Conservation (phyloP, 2,888 invertebrate genomes). For the Pheosia gnoma region DNA sequence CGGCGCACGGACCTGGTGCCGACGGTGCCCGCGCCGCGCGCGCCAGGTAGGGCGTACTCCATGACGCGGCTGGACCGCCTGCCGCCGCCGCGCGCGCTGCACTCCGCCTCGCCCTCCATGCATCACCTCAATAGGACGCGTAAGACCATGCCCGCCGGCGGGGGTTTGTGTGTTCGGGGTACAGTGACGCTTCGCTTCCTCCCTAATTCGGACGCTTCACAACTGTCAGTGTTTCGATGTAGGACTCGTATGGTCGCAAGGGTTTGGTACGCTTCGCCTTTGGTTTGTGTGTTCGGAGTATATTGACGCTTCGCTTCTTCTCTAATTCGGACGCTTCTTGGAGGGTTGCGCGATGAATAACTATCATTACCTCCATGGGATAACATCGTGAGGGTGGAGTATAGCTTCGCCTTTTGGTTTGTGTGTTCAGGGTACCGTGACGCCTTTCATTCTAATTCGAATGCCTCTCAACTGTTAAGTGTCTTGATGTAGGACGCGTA, state of each 20-base stretch:
- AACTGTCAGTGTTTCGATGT: too few relatives aligned
- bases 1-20: conserved; percentile 96
- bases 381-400: too few relatives aligned
- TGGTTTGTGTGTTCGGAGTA: background rate
- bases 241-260: background rate
- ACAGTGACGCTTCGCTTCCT: conserved; percentile 12
- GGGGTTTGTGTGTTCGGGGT: background rate
- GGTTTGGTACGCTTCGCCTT: conserved; percentile 15
- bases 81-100: conserved; percentile 53
- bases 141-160: conserved; percentile 45
- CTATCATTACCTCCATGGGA: too few relatives aligned
- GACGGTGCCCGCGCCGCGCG: conserved; percentile 88
- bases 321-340: too few relatives aligned
- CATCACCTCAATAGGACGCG: conserved; percentile 72
- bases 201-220: too few relatives aligned
- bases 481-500: too few relatives aligned
- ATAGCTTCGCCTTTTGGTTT: background rate
- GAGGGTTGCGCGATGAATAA: too few relatives aligned
- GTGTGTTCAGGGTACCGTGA: background rate
- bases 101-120: conserved; percentile 62
- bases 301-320: background rate
- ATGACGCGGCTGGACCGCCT: conserved; percentile 94
- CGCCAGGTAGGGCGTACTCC: conserved; percentile 92
- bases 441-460: background rate
- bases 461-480: background rate